Conservation (phyloP, 2,113 vertebrate species). For the Oreochromis aureus region DNA sequence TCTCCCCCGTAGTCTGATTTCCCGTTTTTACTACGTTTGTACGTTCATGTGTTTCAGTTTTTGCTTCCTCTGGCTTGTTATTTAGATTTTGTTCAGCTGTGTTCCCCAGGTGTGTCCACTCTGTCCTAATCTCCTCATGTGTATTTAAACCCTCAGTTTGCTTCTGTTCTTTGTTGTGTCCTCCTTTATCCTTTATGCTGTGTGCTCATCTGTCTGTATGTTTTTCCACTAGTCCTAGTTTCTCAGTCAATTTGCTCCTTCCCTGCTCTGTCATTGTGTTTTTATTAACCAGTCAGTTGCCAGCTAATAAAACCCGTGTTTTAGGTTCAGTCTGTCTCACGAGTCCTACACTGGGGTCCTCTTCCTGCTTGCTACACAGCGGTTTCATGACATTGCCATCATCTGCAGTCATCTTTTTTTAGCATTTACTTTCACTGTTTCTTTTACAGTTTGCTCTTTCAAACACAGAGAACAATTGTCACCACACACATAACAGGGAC, state of each 20-base stretch:
- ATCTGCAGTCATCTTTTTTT: neutral
- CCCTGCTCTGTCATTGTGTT: neutral
- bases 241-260: neutral
- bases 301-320: neutral
- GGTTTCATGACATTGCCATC: neutral
- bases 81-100: neutral
- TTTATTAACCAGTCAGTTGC: neutral
- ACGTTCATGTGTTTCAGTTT: neutral
- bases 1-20: neutral
- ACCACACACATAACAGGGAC: neutral
- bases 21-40: neutral
- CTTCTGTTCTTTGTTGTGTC: neutral
- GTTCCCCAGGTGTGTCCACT: neutral
- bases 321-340: neutral
- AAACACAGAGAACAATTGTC: neutral
- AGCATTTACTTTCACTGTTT: neutral
- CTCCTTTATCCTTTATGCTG: neutral
- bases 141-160: neutral
- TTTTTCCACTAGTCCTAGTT: neutral
- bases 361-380: neutral
- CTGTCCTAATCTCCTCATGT: neutral
- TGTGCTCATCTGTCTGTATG: neutral
- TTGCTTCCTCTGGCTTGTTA: neutral
- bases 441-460: neutral
- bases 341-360: neutral